These are phyloP conservation scores for Lamellibrachia satsuma DNA, from an alignment of 2,888 invertebrate species.

Conservation along the genomic window DNA sequence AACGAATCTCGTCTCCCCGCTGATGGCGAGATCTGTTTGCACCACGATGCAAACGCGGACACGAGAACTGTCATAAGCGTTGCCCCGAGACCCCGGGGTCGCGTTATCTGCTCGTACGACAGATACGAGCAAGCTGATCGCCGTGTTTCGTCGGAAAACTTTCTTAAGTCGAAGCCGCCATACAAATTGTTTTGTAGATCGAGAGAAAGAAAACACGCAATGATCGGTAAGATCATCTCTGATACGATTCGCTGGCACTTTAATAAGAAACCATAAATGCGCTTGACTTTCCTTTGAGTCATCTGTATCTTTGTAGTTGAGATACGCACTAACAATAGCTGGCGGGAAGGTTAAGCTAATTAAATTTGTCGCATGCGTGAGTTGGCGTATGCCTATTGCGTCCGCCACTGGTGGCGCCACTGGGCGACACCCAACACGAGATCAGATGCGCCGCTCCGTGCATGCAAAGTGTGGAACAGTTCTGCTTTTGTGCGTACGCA, in stretches of 20 bases:
- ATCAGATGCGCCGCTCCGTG: not conserved
- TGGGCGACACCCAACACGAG: not conserved
- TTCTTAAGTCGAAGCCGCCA: constrained; percentile 5
- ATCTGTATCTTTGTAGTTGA: not conserved
- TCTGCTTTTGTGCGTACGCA: not conserved
- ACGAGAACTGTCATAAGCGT: not conserved
- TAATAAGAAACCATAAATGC: constrained; percentile 9
- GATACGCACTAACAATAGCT: not conserved
- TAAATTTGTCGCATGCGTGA: not conserved
- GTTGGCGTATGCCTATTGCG: not conserved
- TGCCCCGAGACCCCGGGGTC: not conserved
- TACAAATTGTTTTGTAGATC: constrained; percentile 17
- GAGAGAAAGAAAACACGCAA: not conserved
- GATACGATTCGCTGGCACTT: not conserved
- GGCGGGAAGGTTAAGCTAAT: not conserved
- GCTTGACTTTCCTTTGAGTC: not conserved
- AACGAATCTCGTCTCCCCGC: not conserved
- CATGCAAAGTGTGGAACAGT: not conserved
- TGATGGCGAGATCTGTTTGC: not conserved
- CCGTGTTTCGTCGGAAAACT: not conserved
- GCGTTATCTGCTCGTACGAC: not conserved
- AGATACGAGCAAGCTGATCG: constrained; percentile 3
- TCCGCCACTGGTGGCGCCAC: not conserved
- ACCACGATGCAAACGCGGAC: not conserved
- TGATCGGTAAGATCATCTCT: not conserved